These are phyloP conservation scores for Microctonus aethiopoides DNA, from an alignment of 2,888 invertebrate species.

Conservation along the genomic window DNA sequence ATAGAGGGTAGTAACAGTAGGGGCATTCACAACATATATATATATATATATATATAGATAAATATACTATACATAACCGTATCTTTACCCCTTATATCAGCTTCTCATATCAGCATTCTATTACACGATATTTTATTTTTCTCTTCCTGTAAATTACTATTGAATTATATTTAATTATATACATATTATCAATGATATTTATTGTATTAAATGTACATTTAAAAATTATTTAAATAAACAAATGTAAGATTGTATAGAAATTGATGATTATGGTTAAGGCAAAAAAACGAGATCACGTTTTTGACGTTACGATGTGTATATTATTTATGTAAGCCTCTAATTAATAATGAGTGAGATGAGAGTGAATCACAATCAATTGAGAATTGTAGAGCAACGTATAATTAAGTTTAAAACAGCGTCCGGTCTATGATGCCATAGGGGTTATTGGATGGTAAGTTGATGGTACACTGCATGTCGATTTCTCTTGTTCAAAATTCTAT, in stretches of 20 bases:
- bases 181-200: neutral
- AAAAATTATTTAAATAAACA: too few relatives aligned
- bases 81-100: neutral
- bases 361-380: slow-evolving; percentile 42
- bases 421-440: neutral
- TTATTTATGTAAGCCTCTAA: slow-evolving; percentile 18
- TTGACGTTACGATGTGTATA: neutral
- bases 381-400: slow-evolving; percentile 25
- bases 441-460: too few relatives aligned
- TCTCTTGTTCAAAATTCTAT: slow-evolving; percentile 36
- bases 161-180: neutral
- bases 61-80: neutral
- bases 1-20: neutral
- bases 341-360: slow-evolving; percentile 34
- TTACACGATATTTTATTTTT: neutral
- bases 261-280: too few relatives aligned
- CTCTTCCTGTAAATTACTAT: neutral
- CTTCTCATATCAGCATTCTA: neutral
- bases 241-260: too few relatives aligned
- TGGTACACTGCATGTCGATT: slow-evolving; percentile 21
- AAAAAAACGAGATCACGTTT: too few relatives aligned
- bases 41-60: neutral
- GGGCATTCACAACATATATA: neutral
- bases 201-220: neutral
- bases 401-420: slow-evolving; percentile 15